Conservation (phyloP, 2,113 vertebrate genomes). For the Eulemur rufifrons region DNA sequence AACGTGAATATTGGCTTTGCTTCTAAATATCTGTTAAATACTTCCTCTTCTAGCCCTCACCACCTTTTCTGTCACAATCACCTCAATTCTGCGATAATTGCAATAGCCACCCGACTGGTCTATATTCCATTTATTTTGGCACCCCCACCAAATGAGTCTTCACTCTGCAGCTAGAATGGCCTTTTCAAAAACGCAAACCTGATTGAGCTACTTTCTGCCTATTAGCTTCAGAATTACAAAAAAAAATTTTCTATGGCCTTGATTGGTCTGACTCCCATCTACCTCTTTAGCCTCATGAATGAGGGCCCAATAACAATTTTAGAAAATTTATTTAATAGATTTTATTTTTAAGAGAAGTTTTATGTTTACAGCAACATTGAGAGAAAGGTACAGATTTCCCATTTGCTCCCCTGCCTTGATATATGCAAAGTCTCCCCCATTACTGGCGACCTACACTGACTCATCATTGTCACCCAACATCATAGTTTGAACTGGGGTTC, state of each 20-base stretch:
- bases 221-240: background rate
- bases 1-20: background rate
- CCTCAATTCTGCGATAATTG: background rate
- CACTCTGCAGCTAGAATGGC: background rate
- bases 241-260: background rate
- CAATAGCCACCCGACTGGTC: background rate
- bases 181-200: background rate
- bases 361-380: background rate
- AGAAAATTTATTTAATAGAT: background rate
- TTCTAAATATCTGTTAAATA: background rate
- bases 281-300: background rate
- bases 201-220: background rate
- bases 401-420: rapidly evolving
- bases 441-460: background rate
- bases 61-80: background rate
- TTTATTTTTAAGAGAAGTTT: background rate
- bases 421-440: background rate
- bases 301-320: background rate
- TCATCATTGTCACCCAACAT: background rate
- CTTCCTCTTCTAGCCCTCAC: background rate
- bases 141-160: background rate
- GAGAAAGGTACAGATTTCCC: background rate
- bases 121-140: background rate
- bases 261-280: background rate
- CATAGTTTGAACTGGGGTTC: background rate